Base-by-base conservation (phyloP, 2,888 invertebrate genomes). In the Ochlodes sylvanus region DNA sequence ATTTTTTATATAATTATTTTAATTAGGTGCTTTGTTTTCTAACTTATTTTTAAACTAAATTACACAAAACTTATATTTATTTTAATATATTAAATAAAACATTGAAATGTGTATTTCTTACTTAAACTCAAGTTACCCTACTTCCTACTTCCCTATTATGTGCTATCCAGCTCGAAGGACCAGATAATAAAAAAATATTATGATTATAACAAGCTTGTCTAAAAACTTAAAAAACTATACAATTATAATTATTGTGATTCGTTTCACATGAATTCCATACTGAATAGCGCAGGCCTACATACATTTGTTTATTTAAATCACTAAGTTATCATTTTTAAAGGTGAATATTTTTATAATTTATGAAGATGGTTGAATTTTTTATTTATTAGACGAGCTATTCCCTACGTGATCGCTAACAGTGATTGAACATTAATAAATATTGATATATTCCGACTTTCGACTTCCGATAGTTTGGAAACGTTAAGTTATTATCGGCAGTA, bases 401-500 rank as follows among this genome's bases (percentile, higher is more conserved):
- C 42, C 2, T 5, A n/a, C 2, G 42, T 42, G 42, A n/a, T n/a
- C n/a, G n/a, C 42, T 42, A n/a, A 42, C 3, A n/a, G 42, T n/a
- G n/a, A 42, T 2, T 32, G n/a, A 34, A 55, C 5, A 41, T 52
- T n/a, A n/a, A n/a, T n/a, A n/a, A n/a, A n/a, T n/a, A n/a, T n/a
- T n/a, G n/a, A n/a, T n/a, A n/a, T n/a, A n/a, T n/a, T n/a, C n/a
- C n/a, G n/a, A n/a, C n/a, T n/a, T n/a, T n/a, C n/a, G n/a, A 6
- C 14, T 12, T 38, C 56, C 10, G 7, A 17, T 55, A 15, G 1
- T 19, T 17, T 0, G 12, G 6, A 38, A 10, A 10, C 38, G 66
- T 67, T 67, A 87, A 0, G 91, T 90, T 42, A 87, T 84, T 60
- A 93, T 89, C 10, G 93, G 92, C n/a, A 92, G 82, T 32, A 94